phyloP scores from a whole-genome alignment of 2,113 vertebrate genomes.

The Tragelaphus imberbis region DNA sequence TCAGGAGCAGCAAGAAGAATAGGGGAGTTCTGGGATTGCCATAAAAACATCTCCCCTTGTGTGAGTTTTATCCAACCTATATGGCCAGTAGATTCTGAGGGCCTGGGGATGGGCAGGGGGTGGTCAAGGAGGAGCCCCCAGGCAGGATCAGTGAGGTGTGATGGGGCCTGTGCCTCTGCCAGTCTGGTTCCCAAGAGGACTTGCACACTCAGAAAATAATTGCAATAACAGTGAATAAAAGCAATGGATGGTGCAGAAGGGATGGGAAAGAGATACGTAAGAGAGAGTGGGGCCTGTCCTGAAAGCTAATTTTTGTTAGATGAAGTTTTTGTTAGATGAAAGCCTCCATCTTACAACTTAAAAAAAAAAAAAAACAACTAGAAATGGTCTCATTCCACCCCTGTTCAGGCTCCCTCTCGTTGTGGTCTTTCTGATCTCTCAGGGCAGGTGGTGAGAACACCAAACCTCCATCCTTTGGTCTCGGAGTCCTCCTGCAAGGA shows the following conservation, averaged over 20 bases:
- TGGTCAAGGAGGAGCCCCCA: neutral
- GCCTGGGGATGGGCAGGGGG: neutral
- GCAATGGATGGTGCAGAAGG: neutral
- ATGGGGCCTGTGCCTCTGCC: neutral
- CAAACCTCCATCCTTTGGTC: neutral
- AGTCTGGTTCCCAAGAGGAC: neutral
- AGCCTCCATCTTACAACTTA: neutral
- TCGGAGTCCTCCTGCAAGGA: neutral
- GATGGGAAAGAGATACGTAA: neutral
- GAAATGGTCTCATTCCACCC: neutral
- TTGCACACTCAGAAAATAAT: neutral
- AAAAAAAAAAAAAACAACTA: neutral
- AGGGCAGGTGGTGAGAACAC: neutral
- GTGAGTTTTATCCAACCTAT: neutral
- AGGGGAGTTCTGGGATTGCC: neutral
- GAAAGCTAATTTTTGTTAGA: neutral
- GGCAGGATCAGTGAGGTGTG: neutral
- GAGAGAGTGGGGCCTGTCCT: neutral
- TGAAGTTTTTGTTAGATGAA: neutral
- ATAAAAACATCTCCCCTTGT: neutral
- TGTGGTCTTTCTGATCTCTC: neutral
- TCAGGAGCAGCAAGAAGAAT: neutral
- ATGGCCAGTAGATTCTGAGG: neutral
- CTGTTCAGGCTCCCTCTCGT: neutral
- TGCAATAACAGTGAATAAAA: neutral